Evolutionary conservation across 2,113 vertebrate genomes (phyloP).

Genomic region (Coregonus clupeaformis): DNA sequence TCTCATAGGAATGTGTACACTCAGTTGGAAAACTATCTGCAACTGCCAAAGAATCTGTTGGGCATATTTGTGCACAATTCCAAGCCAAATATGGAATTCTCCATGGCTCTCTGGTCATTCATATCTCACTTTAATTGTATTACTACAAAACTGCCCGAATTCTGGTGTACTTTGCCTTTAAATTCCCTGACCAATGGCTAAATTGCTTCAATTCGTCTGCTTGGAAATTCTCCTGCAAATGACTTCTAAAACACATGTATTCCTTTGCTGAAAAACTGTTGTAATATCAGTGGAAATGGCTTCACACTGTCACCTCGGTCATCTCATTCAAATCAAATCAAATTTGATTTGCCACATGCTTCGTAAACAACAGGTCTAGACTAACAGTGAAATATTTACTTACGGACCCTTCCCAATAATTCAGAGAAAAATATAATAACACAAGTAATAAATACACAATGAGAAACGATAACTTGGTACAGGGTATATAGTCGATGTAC

Average conservation of each 20-base stretch:
- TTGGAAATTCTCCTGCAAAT: background rate
- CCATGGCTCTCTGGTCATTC: background rate
- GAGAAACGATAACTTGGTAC: too few relatives aligned
- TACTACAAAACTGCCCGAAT: conserved; percentile 17
- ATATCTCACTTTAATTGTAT: background rate
- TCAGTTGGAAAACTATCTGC: background rate
- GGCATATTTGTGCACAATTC: background rate
- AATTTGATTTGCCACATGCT: too few relatives aligned
- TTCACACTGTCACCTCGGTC: too few relatives aligned
- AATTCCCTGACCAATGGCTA: background rate
- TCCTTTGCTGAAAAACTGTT: background rate
- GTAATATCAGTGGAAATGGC: too few relatives aligned
- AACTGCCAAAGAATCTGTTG: conserved; percentile 21
- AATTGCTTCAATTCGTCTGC: conserved; percentile 13
- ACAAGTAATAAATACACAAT: too few relatives aligned
- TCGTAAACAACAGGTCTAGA: too few relatives aligned
- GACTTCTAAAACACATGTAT: background rate
- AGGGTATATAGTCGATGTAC: too few relatives aligned
- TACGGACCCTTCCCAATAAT: too few relatives aligned
- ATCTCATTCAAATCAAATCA: too few relatives aligned
- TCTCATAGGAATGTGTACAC: conserved; percentile 13
- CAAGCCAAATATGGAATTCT: conserved; percentile 26
- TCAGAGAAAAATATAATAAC: too few relatives aligned
- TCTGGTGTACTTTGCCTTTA: background rate
- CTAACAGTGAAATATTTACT: too few relatives aligned